These are phyloP conservation scores for Trichonephila clavipes DNA, from an alignment of 1,140 invertebrate species.

Conservation along the genomic window DNA sequence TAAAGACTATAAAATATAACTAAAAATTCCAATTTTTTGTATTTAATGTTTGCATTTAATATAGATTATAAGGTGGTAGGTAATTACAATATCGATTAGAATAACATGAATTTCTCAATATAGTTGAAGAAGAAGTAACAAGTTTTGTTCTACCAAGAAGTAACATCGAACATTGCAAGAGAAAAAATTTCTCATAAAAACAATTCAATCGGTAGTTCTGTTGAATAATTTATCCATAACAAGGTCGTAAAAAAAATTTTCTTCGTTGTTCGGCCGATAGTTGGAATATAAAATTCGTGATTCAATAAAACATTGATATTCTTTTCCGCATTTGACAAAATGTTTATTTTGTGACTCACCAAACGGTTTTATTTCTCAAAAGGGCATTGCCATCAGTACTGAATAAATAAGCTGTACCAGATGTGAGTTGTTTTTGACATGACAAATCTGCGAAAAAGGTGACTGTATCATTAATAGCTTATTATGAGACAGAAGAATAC, in stretches of 20 bases:
- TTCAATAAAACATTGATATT: neutral
- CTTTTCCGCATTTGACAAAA: neutral
- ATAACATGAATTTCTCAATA: too few relatives aligned
- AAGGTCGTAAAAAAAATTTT: neutral
- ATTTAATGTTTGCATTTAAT: too few relatives aligned
- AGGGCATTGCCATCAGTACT: slow-evolving; percentile 3
- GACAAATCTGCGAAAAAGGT: neutral
- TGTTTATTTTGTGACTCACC: neutral
- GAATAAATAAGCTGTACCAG: neutral
- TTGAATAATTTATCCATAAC: slow-evolving; percentile 25
- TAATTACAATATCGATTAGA: too few relatives aligned
- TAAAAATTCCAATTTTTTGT: too few relatives aligned
- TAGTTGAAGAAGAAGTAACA: too few relatives aligned
- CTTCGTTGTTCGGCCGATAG: neutral
- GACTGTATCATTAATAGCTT: neutral
- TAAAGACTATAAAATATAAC: too few relatives aligned
- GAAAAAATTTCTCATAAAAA: neutral
- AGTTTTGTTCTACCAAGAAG: too few relatives aligned
- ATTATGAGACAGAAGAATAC: neutral
- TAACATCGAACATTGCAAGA: too few relatives aligned
- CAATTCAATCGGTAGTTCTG: neutral
- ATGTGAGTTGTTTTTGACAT: too few relatives aligned
- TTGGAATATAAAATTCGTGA: neutral
- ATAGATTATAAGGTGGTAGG: too few relatives aligned
- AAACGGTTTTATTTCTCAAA: neutral